These are phyloP conservation scores for Pharmacophagus antenor DNA, from an alignment of 2,888 invertebrate species.

Conservation along the genomic window DNA sequence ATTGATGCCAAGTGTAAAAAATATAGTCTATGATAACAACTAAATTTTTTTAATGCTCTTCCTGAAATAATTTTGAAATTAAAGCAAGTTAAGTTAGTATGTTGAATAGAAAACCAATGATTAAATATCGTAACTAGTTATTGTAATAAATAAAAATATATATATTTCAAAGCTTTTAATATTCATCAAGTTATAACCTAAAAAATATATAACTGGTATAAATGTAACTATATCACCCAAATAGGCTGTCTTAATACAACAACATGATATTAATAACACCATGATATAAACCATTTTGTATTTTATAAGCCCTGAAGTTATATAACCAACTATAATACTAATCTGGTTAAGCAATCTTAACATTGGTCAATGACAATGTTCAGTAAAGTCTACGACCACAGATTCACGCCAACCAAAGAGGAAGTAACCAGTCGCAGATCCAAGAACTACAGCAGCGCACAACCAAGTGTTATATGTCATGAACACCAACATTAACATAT, in stretches of 20 bases:
- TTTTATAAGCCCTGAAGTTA: constrained; percentile 56
- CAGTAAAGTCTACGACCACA: constrained; percentile 95
- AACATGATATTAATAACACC: constrained; percentile 59
- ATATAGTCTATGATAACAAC: no score
- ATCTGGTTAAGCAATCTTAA: constrained; percentile 39
- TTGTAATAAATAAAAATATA: constrained; percentile 20
- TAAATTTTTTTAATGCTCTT: no score
- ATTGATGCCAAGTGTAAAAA: no score
- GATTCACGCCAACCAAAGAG: constrained; percentile 97
- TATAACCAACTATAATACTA: constrained; percentile 53
- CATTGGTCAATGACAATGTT: constrained; percentile 92
- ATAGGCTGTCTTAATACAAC: constrained; percentile 60
- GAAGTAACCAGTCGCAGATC: constrained; percentile 95
- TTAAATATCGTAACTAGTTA: neutral
- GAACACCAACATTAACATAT: constrained; percentile 97
- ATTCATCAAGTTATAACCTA: constrained; percentile 47
- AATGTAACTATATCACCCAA: constrained; percentile 52
- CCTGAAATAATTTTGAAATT: no score
- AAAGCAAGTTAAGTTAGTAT: no score
- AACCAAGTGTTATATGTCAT: constrained; percentile 99
- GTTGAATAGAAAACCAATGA: neutral
- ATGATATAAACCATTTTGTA: constrained; percentile 62
- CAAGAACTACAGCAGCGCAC: constrained; percentile 92
- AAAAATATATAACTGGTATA: constrained; percentile 67
- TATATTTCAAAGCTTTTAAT: constrained; percentile 53